phyloP scores from a whole-genome alignment of 2,888 invertebrate species.

The Hylaea fasciaria region DNA sequence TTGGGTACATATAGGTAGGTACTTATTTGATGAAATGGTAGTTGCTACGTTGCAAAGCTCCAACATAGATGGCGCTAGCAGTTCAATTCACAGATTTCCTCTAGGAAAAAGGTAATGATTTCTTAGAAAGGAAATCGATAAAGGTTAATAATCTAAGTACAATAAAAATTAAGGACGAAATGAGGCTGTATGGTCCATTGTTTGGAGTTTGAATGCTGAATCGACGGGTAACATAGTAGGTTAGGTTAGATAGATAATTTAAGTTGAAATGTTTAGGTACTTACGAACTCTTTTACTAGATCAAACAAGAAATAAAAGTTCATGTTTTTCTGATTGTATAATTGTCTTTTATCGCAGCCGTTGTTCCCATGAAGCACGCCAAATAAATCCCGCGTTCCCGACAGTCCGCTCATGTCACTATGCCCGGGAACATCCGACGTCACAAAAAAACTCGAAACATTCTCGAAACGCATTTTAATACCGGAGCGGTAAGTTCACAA shows the following conservation, averaged over 20 bases:
- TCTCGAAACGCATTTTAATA: conserved; percentile 83
- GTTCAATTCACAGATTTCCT: not conserved
- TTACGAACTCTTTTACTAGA: too few species aligned
- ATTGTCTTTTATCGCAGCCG: not conserved
- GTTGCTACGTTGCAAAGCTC: not conserved
- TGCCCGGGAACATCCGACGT: conserved; percentile 57
- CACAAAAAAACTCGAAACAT: conserved; percentile 71
- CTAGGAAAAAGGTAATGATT: too few species aligned
- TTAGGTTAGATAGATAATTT: too few species aligned
- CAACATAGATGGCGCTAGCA: conserved; percentile 34
- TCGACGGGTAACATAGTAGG: too few species aligned
- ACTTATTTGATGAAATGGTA: not conserved
- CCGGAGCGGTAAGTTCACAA: conserved; percentile 82
- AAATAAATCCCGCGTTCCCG: conserved; percentile 61
- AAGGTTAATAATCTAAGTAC: too few species aligned
- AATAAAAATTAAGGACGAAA: too few species aligned
- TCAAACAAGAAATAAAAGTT: too few species aligned
- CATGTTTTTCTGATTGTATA: not conserved
- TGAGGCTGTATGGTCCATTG: too few species aligned
- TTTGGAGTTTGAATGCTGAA: too few species aligned
- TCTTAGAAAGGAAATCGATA: too few species aligned
- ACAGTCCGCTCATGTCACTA: conserved; percentile 48
- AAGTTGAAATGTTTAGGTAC: too few species aligned
- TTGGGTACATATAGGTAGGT: too few species aligned
- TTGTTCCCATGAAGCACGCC: conserved; percentile 28